Percentiles rank a stretch among this genome's conserved stretches.
Evolutionary conservation across 2,888 invertebrate genomes (phyloP).

Genomic region (Sarcophaga carnaria): DNA sequence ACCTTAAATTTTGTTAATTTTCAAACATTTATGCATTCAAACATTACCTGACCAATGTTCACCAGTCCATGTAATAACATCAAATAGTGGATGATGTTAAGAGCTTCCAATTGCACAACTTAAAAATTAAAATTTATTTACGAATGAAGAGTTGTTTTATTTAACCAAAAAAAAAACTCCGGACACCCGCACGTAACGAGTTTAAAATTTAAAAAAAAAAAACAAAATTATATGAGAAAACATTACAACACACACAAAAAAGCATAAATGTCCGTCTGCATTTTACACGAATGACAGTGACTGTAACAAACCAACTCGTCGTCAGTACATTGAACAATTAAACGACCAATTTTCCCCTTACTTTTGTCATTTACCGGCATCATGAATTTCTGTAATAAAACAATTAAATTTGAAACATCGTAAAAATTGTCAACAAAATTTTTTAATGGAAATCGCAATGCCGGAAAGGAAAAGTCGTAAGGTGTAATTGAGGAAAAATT

Average conservation of each 20-base stretch:
- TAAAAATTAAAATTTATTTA: constrained; percentile 26
- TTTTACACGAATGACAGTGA: not conserved
- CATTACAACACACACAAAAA: constrained; percentile 12
- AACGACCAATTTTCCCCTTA: not conserved
- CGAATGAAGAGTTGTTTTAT: constrained; percentile 16
- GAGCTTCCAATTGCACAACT: constrained; percentile 14
- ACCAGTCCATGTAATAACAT: not conserved
- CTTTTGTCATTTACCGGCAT: constrained; percentile 29
- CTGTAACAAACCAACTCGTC: not conserved
- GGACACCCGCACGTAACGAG: constrained; percentile 44
- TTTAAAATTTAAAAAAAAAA: constrained; percentile 49
- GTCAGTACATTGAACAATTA: constrained; percentile 4
- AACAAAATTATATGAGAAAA: constrained; percentile 4
- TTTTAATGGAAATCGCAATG: constrained; percentile 41
- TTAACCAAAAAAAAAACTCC: constrained; percentile 7
- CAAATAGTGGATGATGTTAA: constrained; percentile 4
- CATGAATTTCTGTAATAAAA: constrained; percentile 62
- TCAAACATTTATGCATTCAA: no score
- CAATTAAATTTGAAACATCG: constrained; percentile 63
- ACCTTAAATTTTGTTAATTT: no score
- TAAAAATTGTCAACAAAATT: constrained; percentile 62
- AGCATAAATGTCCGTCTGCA: not conserved
- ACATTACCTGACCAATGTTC: not conserved
- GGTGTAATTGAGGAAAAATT: constrained; percentile 59
- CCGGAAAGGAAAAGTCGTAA: constrained; percentile 51